A percentile compares a stretch with the other conserved stretches of the same genome.
Evolutionary conservation across 2,113 vertebrate genomes (phyloP).

Genomic region (Blennius ocellaris): DNA sequence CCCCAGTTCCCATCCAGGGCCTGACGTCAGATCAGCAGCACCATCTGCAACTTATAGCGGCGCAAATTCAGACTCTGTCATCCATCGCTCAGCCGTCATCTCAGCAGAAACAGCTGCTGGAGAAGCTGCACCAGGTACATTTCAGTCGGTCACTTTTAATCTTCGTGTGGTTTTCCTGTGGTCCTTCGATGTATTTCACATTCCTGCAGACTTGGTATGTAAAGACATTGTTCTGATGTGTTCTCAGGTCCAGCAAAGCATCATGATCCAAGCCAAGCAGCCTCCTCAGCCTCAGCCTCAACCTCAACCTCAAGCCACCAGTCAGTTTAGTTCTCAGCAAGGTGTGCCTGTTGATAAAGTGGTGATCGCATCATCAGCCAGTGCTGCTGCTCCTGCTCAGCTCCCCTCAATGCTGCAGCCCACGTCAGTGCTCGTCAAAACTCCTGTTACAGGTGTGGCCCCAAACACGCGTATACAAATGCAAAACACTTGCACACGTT

Average conservation of each 20-base stretch:
- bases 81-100: slow-evolving; percentile 81
- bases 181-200: background rate
- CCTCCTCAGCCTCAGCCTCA: slow-evolving; percentile 62
- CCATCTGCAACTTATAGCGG: slow-evolving; percentile 86
- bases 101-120: slow-evolving; percentile 90
- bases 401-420: slow-evolving; percentile 82
- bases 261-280: slow-evolving; percentile 86
- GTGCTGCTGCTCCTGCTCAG: slow-evolving; percentile 59
- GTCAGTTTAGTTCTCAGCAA: slow-evolving; percentile 78
- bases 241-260: slow-evolving; percentile 88
- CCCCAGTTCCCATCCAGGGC: slow-evolving; percentile 79
- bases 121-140: slow-evolving; percentile 91
- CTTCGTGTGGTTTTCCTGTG: no score
- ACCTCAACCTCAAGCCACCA: slow-evolving; percentile 43
- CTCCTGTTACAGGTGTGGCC: slow-evolving; percentile 74
- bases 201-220: no score
- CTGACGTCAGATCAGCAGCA: slow-evolving; percentile 87
- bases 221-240: background rate
- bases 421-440: slow-evolving; percentile 84
- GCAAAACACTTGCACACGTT: background rate
- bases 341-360: slow-evolving; percentile 74
- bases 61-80: slow-evolving; percentile 87
- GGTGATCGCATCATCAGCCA: slow-evolving; percentile 66
- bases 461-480: background rate
- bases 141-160: no score